These are phyloP conservation scores for Dromius quadrimaculatus DNA, from an alignment of 2,888 invertebrate species.

Conservation along the genomic window DNA sequence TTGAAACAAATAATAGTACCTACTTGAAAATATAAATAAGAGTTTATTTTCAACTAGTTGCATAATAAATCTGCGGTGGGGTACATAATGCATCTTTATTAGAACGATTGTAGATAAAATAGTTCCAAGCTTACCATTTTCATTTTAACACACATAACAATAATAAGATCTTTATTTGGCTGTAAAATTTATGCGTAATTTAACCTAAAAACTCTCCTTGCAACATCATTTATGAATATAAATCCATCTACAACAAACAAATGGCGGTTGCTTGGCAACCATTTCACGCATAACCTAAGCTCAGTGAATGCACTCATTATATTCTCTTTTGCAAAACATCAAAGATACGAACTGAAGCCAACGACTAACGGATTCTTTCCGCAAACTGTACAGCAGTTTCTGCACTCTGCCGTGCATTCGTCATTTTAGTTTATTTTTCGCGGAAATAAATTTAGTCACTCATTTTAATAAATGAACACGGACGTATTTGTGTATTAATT, in stretches of 20 bases:
- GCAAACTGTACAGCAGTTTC: conserved; percentile 5
- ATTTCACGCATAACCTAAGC: conserved; percentile 4
- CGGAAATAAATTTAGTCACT: conserved; percentile 11
- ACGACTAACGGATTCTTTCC: conserved; percentile 3
- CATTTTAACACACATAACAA: too few relatives aligned
- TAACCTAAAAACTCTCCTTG: not conserved
- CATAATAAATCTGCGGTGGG: too few relatives aligned
- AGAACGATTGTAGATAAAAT: too few relatives aligned
- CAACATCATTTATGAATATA: not conserved
- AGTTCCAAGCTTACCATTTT: too few relatives aligned
- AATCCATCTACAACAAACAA: not conserved
- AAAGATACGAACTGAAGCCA: too few relatives aligned
- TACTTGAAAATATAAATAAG: too few relatives aligned
- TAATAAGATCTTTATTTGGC: too few relatives aligned
- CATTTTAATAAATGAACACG: conserved; percentile 18
- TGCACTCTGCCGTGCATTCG: not conserved
- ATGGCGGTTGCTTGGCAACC: too few relatives aligned
- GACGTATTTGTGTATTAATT: conserved; percentile 3
- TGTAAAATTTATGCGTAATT: not conserved
- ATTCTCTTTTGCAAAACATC: conserved; percentile 1
- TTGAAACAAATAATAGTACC: too few relatives aligned
- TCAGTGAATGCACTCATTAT: not conserved
- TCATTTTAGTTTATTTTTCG: conserved; percentile 10
- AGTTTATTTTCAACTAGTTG: too few relatives aligned
- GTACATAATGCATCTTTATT: too few relatives aligned